phyloP scores from a whole-genome alignment of 2,113 vertebrate species.

The Platysternon megacephalum region DNA sequence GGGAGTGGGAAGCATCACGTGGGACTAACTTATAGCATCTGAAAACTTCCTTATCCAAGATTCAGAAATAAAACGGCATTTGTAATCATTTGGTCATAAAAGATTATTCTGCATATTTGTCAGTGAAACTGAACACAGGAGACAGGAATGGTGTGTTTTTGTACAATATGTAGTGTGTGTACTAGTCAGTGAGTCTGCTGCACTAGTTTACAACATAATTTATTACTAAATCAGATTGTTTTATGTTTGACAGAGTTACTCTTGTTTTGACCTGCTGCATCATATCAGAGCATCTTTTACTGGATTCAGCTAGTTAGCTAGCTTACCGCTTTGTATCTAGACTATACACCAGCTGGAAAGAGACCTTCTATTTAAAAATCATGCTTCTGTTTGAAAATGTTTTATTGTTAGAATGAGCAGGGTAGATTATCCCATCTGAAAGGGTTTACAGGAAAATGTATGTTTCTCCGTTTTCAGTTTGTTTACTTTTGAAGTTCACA shows the following conservation, averaged over 20 bases:
- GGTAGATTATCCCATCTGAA: fast-evolving
- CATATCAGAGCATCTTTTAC: not conserved
- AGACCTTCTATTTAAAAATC: not conserved
- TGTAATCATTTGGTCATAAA: not conserved
- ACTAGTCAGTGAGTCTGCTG: not conserved
- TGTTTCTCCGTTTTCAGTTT: not conserved
- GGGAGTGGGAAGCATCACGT: not conserved
- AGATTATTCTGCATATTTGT: not conserved
- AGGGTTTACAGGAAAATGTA: not conserved
- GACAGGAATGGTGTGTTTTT: not conserved
- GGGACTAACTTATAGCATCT: not conserved
- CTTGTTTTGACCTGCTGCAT: not conserved
- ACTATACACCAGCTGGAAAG: not conserved
- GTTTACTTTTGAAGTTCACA: fast-evolving
- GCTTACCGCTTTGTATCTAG: not conserved
- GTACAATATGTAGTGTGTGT: not conserved
- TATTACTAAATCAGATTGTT: not conserved
- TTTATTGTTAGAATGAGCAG: not conserved
- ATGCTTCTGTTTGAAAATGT: not conserved
- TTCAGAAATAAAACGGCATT: fast-evolving
- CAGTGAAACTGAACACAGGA: not conserved
- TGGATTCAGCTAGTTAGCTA: not conserved
- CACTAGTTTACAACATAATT: not conserved
- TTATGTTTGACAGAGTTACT: not conserved
- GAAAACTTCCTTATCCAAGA: not conserved